phyloP scores from a whole-genome alignment of 2,113 vertebrate genomes.

The Camelus bactrianus region DNA sequence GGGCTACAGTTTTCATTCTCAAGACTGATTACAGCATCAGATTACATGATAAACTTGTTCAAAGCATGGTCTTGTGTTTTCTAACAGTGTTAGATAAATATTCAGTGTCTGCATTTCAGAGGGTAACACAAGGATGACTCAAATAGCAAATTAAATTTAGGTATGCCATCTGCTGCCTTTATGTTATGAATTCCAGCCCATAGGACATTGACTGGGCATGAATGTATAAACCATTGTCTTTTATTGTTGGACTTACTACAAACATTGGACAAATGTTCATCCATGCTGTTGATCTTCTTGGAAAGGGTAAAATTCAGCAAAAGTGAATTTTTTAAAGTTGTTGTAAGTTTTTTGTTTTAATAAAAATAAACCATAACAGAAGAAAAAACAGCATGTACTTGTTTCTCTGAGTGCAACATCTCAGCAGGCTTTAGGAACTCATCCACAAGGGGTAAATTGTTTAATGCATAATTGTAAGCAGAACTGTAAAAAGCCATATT shows the following conservation, averaged over 20 bases:
- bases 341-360: constrained; percentile 67
- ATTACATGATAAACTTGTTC: constrained; percentile 68
- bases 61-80: constrained; percentile 67
- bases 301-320: constrained; percentile 69
- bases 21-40: constrained; percentile 69
- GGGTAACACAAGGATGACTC: constrained; percentile 79
- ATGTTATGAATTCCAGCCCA: constrained; percentile 78
- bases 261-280: constrained; percentile 56
- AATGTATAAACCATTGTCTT: constrained; percentile 66
- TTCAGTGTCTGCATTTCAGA: constrained; percentile 72
- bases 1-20: constrained; percentile 61
- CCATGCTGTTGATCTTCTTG: constrained; percentile 55
- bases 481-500: constrained; percentile 71
- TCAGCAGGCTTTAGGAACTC: constrained; percentile 75
- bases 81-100: constrained; percentile 64
- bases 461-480: constrained; percentile 70
- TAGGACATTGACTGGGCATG: constrained; percentile 70
- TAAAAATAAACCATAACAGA: constrained; percentile 74
- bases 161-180: constrained; percentile 85
- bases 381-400: constrained; percentile 69
- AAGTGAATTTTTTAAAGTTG: constrained; percentile 50
- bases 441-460: constrained; percentile 77
- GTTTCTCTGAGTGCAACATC: constrained; percentile 43
- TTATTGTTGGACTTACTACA: constrained; percentile 56
- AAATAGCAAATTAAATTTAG: constrained; percentile 85